Base-by-base conservation (phyloP, 2,888 invertebrate species). In the Branchellion lobata region DNA sequence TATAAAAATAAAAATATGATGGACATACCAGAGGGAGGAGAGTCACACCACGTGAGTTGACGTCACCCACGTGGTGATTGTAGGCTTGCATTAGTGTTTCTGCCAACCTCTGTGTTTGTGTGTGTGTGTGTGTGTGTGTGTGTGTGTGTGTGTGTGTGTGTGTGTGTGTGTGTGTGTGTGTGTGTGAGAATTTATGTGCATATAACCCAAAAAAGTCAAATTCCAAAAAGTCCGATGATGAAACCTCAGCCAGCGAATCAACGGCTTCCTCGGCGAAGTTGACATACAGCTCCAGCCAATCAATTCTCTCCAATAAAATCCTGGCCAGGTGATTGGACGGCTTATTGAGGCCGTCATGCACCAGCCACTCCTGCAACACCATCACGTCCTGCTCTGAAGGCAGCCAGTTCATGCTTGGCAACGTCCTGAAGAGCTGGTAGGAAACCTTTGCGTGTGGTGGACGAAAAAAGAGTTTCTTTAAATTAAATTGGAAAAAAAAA, bases 401-500 rank as follows among this genome's bases (percentile, higher is more conserved):
- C 74, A 89, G 88, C 93, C 93, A 94, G 79, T 90, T 89, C 51
- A 90, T 89, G 69, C 93, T 88, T 0, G 92, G 92, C 69, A 94
- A 86, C 75, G 92, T 92, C 85, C 91, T 91, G 83, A 92, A 92
- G 40, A 94, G 88, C 87, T 92, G 92, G 31, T 92, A 85, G 21
- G 90, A 89, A 84, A 90, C 86, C 89, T 90, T 82, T 8, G 84
- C 83, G 34, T n/a, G n/a, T n/a, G n/a, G n/a, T n/a, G n/a, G n/a
- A n/a, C n/a, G 21, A 61, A 21, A 77, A n/a, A 77, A 11, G 11
- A 24, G 14, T 24, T 11, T 18, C 11, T 72, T 11, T 14, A 72
- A 27, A 11, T 72, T 14, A 8, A 14, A 8, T 47, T 47, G 47
- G 18, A 47, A 18, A 47, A 47, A 18, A 14, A 18, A 47, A 47